Evolutionary conservation across 2,797 vertebrate genomes (phyloP), one percentile per base, ranked within the genome.

Genomic region (Melanogrammus aeglefinus): DNA sequence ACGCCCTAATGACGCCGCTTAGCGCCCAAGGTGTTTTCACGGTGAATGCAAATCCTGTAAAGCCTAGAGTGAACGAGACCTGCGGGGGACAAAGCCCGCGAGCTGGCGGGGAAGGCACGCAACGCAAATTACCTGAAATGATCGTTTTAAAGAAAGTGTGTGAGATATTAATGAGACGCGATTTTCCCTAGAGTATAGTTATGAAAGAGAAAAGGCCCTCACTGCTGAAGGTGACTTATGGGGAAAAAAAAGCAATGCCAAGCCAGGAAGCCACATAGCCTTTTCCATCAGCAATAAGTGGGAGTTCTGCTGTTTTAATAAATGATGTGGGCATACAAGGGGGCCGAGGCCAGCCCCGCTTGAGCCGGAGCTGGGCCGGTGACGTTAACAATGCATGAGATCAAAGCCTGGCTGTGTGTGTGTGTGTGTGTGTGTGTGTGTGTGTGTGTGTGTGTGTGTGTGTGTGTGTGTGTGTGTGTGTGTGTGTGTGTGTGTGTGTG

Each of bases 301-400:
- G 84, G 78, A 82, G 80, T 78, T 63, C 21, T 66, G 73, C 38
- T 79, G 78, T 88, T 69, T 69, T 81, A 86, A 92, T 92, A 90
- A 91, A 89, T 89, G 80, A 91, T 91, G 82, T 75, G 78, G 44
- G 86, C 81, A 85, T 81, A 82, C 78, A 80, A 76, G 82, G 87
- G 86, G 84, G 86, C 86, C 57, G 75, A 86, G 82, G 86, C 79
- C 77, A 44, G 41, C 13, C 41, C 38, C 78, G 80, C 83, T 82
- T 75, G 79, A 86, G 79, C 80, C 78, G 57, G 78, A 85, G 78
- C 75, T 75, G 75, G 76, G 79, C 76, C 57, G 14, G 27, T 27
- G 63, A 73, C 80, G 86, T 91, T 86, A 91, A 92, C 75, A 89
- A 91, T 89, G 85, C 76, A 90, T 88, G 85, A 88, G 86, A 78